phyloP scores from a whole-genome alignment of 2,113 vertebrate genomes.

The Irena cyanogastra region DNA sequence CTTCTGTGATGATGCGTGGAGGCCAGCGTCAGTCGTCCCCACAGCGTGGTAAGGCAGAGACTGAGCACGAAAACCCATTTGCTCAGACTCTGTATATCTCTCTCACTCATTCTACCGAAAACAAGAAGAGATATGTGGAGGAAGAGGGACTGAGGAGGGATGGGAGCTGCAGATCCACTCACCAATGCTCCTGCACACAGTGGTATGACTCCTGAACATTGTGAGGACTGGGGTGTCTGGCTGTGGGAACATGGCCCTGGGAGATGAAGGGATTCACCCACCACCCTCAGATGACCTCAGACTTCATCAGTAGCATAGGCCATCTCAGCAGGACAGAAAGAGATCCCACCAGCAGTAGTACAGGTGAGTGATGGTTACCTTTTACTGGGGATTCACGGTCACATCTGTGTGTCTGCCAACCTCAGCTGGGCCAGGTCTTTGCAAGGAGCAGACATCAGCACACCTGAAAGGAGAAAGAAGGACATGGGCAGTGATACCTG shows the following conservation, averaged over 20 bases:
- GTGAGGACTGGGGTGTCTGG: not conserved
- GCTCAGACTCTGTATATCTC: conserved; percentile 80
- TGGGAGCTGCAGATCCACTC: not conserved
- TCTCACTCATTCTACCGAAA: conserved; percentile 81
- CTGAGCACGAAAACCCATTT: conserved; percentile 83
- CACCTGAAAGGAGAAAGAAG: conserved; percentile 33
- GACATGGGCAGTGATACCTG: not conserved
- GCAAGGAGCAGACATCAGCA: conserved; percentile 22
- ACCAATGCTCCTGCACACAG: accelerated
- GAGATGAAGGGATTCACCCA: not conserved
- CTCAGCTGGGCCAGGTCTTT: not conserved
- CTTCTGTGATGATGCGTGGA: conserved; percentile 81
- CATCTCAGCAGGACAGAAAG: not conserved
- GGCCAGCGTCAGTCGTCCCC: conserved; percentile 83
- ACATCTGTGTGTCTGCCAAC: conserved; percentile 2
- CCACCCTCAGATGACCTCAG: not conserved
- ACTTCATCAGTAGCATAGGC: not conserved
- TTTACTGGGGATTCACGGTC: conserved; percentile 18
- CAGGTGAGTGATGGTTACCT: not conserved
- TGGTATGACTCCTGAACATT: accelerated
- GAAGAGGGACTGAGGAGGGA: not conserved
- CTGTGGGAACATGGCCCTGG: not conserved
- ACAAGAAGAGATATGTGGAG: not conserved
- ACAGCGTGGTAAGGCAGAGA: conserved; percentile 84
- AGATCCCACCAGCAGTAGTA: not conserved